Conservation (phyloP, 2,888 invertebrate species). For the Auanema sp. region DNA sequence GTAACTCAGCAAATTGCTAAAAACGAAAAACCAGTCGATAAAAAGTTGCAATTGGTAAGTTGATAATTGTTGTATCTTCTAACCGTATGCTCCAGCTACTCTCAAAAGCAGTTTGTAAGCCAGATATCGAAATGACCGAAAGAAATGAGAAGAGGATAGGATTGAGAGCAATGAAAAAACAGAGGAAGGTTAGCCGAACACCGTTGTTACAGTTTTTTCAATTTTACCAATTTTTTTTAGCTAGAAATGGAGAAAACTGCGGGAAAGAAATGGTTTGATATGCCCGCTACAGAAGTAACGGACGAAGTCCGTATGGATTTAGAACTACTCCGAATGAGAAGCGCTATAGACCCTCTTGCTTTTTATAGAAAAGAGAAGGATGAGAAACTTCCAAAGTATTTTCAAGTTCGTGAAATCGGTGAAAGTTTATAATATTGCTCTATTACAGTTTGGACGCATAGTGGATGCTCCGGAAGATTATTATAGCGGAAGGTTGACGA, state of each 20-base stretch:
- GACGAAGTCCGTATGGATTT: conserved; percentile 79
- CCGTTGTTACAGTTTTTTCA: not conserved
- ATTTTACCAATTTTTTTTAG: conserved; percentile 66
- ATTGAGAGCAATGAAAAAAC: conserved; percentile 13
- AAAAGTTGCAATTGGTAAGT: too few relatives aligned
- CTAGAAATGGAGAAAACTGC: conserved; percentile 79
- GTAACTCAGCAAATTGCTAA: too few relatives aligned
- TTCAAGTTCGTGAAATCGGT: conserved; percentile 75
- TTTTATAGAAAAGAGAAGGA: conserved; percentile 90
- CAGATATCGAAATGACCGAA: conserved; percentile 17
- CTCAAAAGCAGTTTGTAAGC: conserved; percentile 17
- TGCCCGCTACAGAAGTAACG: conserved; percentile 82
- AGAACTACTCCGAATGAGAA: conserved; percentile 87
- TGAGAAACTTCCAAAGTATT: conserved; percentile 85
- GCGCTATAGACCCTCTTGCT: conserved; percentile 81
- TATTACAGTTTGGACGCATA: conserved; percentile 68
- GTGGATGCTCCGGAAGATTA: conserved; percentile 85
- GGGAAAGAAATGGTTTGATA: conserved; percentile 84
- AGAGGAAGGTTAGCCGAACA: conserved; percentile 9
- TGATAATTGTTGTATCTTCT: too few relatives aligned
- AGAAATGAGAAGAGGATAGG: conserved; percentile 1
- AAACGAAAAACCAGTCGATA: too few relatives aligned
- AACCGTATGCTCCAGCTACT: conserved; percentile 16
- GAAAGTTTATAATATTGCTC: not conserved
- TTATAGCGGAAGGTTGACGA: conserved; percentile 80